A percentile compares a stretch with the other conserved stretches of the same genome.
Conservation (phyloP, 2,113 vertebrate genomes). For the Eidolon helvum region DNA sequence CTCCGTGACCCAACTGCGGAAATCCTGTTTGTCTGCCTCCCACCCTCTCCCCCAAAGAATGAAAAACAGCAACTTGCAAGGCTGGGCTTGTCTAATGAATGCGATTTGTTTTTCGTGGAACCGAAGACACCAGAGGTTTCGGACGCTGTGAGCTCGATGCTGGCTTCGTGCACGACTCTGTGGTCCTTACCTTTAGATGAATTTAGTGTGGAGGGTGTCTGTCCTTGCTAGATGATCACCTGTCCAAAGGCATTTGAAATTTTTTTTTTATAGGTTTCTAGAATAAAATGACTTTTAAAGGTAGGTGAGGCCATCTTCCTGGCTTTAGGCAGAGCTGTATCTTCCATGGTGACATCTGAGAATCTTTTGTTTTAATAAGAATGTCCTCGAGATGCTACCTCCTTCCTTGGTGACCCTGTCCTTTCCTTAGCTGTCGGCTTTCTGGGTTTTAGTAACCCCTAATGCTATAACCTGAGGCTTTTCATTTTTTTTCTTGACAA, state of each 20-base stretch:
- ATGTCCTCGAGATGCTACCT: not conserved
- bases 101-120: slow-evolving; percentile 1
- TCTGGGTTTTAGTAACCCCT: not conserved
- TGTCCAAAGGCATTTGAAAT: not conserved
- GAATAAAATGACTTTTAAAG: not conserved
- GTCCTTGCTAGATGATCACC: not conserved
- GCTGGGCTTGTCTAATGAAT: slow-evolving; percentile 49
- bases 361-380: not conserved
- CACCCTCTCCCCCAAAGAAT: not conserved
- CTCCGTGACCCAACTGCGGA: not conserved
- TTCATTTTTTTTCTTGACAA: not conserved
- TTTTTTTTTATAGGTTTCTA: not conserved
- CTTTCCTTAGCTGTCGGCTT: not conserved
- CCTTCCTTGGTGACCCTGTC: too few relatives aligned
- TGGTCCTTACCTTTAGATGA: not conserved
- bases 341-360: not conserved
- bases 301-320: not conserved
- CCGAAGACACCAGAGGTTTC: not conserved
- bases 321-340: not conserved
- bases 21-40: slow-evolving; percentile 47
- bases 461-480: not conserved
- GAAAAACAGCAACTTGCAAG: slow-evolving; percentile 26
- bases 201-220: not conserved
- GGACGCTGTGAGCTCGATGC: not conserved
- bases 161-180: not conserved